These are phyloP conservation scores for Austrolebias charrua DNA, from an alignment of 2,797 vertebrate species.

Conservation along the genomic window DNA sequence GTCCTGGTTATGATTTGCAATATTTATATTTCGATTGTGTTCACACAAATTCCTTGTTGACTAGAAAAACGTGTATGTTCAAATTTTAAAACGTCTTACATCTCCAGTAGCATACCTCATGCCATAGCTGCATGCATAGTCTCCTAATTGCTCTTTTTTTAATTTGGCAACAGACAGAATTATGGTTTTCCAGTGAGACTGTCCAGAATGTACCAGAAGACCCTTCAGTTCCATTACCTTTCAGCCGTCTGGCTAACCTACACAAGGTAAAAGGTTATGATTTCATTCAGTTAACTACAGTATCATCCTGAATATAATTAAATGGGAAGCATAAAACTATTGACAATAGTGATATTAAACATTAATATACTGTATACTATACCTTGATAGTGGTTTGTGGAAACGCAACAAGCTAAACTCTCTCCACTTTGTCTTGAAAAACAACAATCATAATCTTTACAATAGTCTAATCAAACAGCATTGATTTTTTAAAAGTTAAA, in stretches of 20 bases:
- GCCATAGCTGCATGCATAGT: background rate
- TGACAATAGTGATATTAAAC: background rate
- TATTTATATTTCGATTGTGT: slow-evolving; percentile 4
- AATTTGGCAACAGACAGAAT: slow-evolving; percentile 73
- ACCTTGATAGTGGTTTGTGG: too few relatives aligned
- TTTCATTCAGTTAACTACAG: background rate
- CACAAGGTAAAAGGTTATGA: slow-evolving; percentile 76
- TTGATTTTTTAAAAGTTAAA: too few relatives aligned
- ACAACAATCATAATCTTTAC: too few relatives aligned
- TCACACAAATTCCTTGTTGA: background rate
- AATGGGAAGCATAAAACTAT: background rate
- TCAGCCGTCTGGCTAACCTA: slow-evolving; percentile 78
- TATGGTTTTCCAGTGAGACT: slow-evolving; percentile 85
- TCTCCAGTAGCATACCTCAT: too few relatives aligned
- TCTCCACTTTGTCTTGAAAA: too few relatives aligned
- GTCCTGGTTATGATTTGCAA: background rate
- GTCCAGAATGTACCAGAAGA: slow-evolving; percentile 69
- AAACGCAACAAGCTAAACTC: too few relatives aligned
- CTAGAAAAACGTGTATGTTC: background rate
- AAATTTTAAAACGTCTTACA: too few relatives aligned
- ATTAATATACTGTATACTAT: too few relatives aligned
- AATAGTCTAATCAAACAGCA: too few relatives aligned
- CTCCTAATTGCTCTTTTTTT: background rate
- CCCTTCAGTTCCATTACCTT: slow-evolving; percentile 72
- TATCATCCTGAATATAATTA: background rate